Conservation (phyloP, 2,113 vertebrate species). For the Alligator mississippiensis region DNA sequence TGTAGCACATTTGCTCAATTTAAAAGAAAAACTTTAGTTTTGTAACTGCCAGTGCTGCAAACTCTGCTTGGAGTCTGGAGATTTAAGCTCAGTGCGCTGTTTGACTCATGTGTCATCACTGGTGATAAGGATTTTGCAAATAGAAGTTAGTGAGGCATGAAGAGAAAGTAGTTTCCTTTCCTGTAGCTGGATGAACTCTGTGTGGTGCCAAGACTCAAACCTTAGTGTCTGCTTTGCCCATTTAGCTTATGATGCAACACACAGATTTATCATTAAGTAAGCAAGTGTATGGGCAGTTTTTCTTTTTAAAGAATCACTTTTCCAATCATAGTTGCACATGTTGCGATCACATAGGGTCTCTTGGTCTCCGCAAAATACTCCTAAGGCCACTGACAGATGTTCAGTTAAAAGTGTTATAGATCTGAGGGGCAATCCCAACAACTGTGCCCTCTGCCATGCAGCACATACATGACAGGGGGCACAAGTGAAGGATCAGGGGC, state of each 20-base stretch:
- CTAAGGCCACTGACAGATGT: too few species aligned
- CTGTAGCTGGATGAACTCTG: not conserved
- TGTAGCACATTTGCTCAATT: slow-evolving; percentile 7
- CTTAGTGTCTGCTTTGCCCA: not conserved
- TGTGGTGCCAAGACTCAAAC: not conserved
- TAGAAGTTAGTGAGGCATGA: not conserved
- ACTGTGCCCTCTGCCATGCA: too few species aligned
- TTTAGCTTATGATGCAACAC: not conserved
- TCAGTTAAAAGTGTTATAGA: too few species aligned
- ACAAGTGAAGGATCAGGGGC: too few species aligned
- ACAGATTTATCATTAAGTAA: not conserved
- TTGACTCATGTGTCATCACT: slow-evolving; percentile 35
- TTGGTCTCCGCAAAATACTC: too few species aligned
- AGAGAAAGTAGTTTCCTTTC: slow-evolving; percentile 1
- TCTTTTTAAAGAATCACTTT: not conserved
- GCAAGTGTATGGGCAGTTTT: not conserved
- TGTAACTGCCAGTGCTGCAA: not conserved
- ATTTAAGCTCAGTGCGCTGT: not conserved
- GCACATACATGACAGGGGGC: too few species aligned
- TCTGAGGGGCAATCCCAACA: too few species aligned
- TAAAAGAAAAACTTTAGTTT: slow-evolving; percentile 28
- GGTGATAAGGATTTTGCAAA: slow-evolving; percentile 27
- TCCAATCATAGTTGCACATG: too few species aligned
- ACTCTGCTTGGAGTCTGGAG: slow-evolving; percentile 15
- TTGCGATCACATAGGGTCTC: too few species aligned